These are phyloP conservation scores for Hycleus phaleratus DNA, from an alignment of 1,140 invertebrate species.

Conservation along the genomic window DNA sequence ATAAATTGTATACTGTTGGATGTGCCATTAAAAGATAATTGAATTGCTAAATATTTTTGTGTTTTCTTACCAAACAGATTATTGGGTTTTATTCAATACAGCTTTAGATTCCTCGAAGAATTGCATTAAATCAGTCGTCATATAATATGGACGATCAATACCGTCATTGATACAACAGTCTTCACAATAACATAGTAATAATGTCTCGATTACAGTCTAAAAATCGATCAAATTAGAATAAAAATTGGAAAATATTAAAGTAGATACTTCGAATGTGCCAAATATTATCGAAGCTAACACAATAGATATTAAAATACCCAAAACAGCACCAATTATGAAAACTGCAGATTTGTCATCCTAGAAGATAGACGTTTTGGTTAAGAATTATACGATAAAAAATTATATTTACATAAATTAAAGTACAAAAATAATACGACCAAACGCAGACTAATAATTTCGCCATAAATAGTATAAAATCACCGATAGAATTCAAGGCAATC, in stretches of 20 bases:
- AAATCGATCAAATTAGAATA: slow-evolving; percentile 26
- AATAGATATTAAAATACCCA: background rate
- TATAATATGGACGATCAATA: slow-evolving; percentile 60
- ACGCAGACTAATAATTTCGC: background rate
- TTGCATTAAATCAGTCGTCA: slow-evolving; percentile 66
- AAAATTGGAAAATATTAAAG: background rate
- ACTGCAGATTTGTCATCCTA: no score
- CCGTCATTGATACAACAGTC: slow-evolving; percentile 70
- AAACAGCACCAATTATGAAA: background rate
- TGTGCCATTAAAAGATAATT: no score
- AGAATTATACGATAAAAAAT: background rate
- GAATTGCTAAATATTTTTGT: no score
- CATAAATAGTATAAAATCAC: slow-evolving; percentile 6
- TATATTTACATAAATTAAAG: background rate
- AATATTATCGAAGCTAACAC: background rate
- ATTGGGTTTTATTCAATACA: no score
- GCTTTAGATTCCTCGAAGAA: slow-evolving; percentile 57
- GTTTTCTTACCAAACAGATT: no score
- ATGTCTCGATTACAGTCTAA: slow-evolving; percentile 77
- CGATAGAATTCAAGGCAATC: slow-evolving; percentile 1
- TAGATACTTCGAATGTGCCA: slow-evolving; percentile 1
- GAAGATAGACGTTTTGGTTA: background rate
- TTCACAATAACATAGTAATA: slow-evolving; percentile 79
- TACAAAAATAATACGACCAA: slow-evolving; percentile 1
- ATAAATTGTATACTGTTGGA: no score